Base-by-base conservation (phyloP, 2,888 invertebrate species). In the Raillietiella orientalis region DNA sequence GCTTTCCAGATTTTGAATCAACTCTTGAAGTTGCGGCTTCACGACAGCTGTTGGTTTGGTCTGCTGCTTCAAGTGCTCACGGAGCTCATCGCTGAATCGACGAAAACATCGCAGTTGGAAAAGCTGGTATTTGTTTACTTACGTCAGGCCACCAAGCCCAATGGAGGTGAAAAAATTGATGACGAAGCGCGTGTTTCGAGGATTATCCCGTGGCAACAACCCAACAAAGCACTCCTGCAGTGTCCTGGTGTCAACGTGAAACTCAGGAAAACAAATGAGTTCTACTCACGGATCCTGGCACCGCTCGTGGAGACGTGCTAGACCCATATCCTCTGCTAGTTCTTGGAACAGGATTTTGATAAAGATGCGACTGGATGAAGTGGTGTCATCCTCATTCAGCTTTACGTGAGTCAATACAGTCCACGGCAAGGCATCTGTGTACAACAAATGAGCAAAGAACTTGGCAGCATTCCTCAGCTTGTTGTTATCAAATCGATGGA, bases 131-230 rank as follows among this genome's bases (percentile, higher is more conserved):
- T 8, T 3, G 8, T 29, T 15, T 12, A 17, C 58, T 50, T 44
- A 60, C 53, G 93, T 96, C 2, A 96, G 52, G 2, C 87, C 90
- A 29, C 93, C 93, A 28, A 96, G 56, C 36, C 93, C 87, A 41
- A 87, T 87, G 0, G 82, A 75, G 0, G 87, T 87, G 46, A 90
- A 90, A 51, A 87, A 90, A 43, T 90, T 90, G 25, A 96, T 93
- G 0, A 93, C 72, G 50, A 96, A 96, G 39, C 93, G 55, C 0
- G 90, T 87, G 43, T 93, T 82, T 41, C 75, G 66, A 0, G 93
- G 90, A 52, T 87, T 75, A 42, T 93, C 84, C 28, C 77, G 57
- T 0, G 96, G 93, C 46, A 99, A 79, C 4, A 99, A 48, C 0
- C 93, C 90, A 17, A 64, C 60, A 49, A 93, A 84, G 14, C 70